Base-by-base conservation (phyloP, 2,888 invertebrate genomes). In the Tuberolachnus salignus region DNA sequence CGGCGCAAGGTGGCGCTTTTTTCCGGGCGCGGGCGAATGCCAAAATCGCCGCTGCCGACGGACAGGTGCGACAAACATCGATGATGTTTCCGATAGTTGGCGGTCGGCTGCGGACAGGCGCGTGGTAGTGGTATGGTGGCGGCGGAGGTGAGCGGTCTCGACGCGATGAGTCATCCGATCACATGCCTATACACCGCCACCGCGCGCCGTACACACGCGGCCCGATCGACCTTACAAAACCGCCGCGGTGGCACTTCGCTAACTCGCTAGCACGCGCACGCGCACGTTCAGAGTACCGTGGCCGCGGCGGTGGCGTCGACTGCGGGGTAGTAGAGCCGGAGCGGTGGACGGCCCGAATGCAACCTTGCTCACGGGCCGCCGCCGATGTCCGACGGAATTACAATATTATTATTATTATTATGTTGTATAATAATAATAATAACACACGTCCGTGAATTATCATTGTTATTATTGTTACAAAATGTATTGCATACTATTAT, bases 171-270 rank as follows among this genome's bases (percentile, higher is more conserved):
- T 69, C 78, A 69, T 49, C 1, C 78, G 49, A 59, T 67, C 75
- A 57, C 78, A 75, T 69, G 78, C 78, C 78, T 46, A 67, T 75
- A 75, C 75, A 26, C 53, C 64, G 64, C 73, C 21, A 21, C 16
- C 74, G 19, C 66, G 13, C 34, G 44, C 73, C 73, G 34, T 14
- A 10, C 73, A 42, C 42, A 49, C 55, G 46, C 67, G 57, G 75
- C 67, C 67, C 75, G 59, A 78, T 59, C 67, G 67, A 69, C 75
- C 67, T 78, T 78, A 78, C 59, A 67, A 78, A 75, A 75, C 66
- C 66, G 55, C 16, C 23, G 51, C 61, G n/a, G 26, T 44, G 42
- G 53, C 23, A 34, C 51, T 14, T 26, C 26, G 23, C 23, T 59
- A 59, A 59, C 26, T 19, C 11, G 11, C 19, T 26, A 26, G 26